phyloP scores from a whole-genome alignment of 2,797 vertebrate species.

The Acanthopagrus latus region DNA sequence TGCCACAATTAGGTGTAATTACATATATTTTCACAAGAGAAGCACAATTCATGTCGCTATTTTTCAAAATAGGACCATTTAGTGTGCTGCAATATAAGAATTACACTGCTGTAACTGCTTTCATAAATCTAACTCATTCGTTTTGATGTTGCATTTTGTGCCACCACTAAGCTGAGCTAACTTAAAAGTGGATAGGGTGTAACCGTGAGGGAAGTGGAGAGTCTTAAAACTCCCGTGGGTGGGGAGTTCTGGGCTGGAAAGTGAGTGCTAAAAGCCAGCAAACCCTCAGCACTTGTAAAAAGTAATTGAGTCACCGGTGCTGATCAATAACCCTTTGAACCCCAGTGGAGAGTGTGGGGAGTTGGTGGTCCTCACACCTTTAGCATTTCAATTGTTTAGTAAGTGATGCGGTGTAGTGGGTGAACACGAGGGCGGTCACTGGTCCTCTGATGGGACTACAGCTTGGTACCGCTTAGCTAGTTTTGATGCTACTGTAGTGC shows the following conservation, averaged over 20 bases:
- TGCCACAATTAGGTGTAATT: neutral
- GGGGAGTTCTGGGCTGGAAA: constrained; percentile 32
- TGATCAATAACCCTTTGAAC: constrained; percentile 60
- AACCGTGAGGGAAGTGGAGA: constrained; percentile 39
- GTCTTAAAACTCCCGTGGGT: constrained; percentile 44
- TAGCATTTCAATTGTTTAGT: constrained; percentile 28
- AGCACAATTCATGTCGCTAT: neutral
- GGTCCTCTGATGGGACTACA: neutral
- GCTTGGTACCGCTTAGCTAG: no score
- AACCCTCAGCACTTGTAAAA: constrained; percentile 34
- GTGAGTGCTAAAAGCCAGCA: constrained; percentile 40
- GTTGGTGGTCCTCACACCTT: constrained; percentile 13
- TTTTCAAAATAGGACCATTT: neutral
- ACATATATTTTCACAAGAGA: neutral
- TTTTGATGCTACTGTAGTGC: neutral
- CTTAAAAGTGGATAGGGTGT: constrained; percentile 32
- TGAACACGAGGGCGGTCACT: neutral
- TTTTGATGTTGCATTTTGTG: constrained; percentile 27
- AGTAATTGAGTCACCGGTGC: constrained; percentile 57
- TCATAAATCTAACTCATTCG: constrained; percentile 16
- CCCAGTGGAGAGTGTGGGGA: constrained; percentile 21
- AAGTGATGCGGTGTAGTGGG: neutral
- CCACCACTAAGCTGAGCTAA: constrained; percentile 3
- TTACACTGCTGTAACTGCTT: constrained; percentile 15
- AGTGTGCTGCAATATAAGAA: neutral